Conservation (phyloP, 2,113 vertebrate species). For the Thinocorus orbignyianus region DNA sequence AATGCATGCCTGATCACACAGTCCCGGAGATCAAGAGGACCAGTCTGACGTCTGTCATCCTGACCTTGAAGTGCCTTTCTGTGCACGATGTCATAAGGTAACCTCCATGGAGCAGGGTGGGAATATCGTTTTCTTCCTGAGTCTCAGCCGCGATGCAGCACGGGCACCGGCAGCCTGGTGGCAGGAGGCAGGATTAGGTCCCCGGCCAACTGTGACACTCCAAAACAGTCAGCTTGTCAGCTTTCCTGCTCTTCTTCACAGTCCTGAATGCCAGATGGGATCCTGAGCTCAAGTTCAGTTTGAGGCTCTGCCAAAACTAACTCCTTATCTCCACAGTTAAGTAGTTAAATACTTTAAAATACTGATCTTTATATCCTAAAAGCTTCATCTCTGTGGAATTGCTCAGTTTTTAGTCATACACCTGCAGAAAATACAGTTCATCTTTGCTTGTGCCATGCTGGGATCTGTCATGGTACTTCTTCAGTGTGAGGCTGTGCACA, state of each 20-base stretch:
- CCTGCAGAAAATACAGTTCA: neutral
- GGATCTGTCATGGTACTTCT: neutral
- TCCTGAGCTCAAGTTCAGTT: neutral
- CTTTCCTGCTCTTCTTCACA: neutral
- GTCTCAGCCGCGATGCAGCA: neutral
- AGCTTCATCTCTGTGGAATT: neutral
- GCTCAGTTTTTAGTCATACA: neutral
- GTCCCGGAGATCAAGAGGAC: slow-evolving; percentile 94
- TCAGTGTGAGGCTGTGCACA: neutral
- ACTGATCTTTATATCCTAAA: neutral
- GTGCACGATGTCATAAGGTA: slow-evolving; percentile 97
- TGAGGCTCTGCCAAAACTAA: neutral
- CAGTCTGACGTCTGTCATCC: slow-evolving; percentile 90
- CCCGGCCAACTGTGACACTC: neutral
- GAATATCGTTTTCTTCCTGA: neutral
- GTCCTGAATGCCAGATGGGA: neutral
- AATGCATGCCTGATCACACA: slow-evolving; percentile 92
- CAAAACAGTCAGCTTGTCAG: neutral
- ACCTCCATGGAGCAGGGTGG: neutral
- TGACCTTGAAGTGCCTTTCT: slow-evolving; percentile 93
- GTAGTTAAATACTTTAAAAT: neutral
- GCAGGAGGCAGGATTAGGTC: neutral
- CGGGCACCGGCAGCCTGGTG: neutral
- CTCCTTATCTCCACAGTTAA: neutral
- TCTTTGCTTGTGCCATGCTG: neutral